phyloP scores from a whole-genome alignment of 2,888 invertebrate species.

The Leucoptera coffeella region DNA sequence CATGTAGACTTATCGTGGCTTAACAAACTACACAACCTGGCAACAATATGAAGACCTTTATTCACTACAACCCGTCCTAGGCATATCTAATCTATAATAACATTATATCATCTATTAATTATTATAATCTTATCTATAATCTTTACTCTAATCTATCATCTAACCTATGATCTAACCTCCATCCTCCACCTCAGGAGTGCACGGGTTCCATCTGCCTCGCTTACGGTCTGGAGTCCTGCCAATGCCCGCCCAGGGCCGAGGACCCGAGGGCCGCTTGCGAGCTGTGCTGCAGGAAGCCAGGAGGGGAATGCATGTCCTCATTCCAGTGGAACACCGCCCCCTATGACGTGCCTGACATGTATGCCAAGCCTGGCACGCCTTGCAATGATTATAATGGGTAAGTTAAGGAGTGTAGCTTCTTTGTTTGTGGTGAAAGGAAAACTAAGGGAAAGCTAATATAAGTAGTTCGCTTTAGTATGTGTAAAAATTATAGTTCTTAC shows the following conservation, averaged over 20 bases:
- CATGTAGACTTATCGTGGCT: no score
- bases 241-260: constrained; percentile 74
- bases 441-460: no score
- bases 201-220: constrained; percentile 97
- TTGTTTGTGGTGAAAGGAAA: no score
- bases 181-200: constrained; percentile 82
- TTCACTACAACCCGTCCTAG: no score
- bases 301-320: constrained; percentile 79
- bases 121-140: neutral
- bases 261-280: constrained; percentile 88
- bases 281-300: constrained; percentile 78
- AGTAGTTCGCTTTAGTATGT: no score
- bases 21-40: no score
- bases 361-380: constrained; percentile 88
- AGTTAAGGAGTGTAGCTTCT: no score
- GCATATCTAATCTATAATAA: no score
- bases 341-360: constrained; percentile 89
- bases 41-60: no score
- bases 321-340: constrained; percentile 87
- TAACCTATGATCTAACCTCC: no score
- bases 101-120: neutral
- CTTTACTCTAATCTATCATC: neutral
- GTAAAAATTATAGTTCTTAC: no score
- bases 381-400: constrained; percentile 89
- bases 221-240: constrained; percentile 93